A percentile compares a stretch with the other conserved stretches of the same genome.
phyloP scores from a whole-genome alignment of 1,140 invertebrate species.

The Saccostrea glomerata region DNA sequence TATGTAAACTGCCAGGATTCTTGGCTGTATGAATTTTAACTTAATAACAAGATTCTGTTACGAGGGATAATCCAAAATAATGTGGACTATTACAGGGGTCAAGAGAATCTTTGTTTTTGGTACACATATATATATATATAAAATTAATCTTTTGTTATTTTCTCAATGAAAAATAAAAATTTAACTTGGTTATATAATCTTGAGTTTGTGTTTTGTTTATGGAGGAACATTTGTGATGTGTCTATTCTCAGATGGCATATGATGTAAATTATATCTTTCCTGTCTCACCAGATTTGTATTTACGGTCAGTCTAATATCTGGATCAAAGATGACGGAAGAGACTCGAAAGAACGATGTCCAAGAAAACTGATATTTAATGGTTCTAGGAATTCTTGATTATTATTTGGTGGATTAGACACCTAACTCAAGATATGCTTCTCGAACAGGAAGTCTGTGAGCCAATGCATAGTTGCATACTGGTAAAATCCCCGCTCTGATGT shows the following conservation, averaged over 20 bases:
- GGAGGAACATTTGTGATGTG: background rate
- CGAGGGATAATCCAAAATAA: background rate
- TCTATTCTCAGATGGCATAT: background rate
- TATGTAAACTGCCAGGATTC: background rate
- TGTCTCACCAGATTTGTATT: too few relatives aligned
- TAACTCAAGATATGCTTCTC: too few relatives aligned
- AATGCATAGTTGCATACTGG: too few relatives aligned
- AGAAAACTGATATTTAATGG: too few relatives aligned
- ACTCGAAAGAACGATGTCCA: too few relatives aligned
- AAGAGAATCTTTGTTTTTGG: background rate
- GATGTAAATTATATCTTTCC: too few relatives aligned
- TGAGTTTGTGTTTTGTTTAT: background rate
- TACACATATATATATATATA: background rate
- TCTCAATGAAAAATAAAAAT: slow-evolving; percentile 34
- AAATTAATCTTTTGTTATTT: slow-evolving; percentile 25
- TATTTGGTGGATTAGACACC: too few relatives aligned
- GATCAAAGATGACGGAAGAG: too few relatives aligned
- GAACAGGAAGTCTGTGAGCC: too few relatives aligned
- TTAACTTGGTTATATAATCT: slow-evolving; percentile 19
- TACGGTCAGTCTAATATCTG: too few relatives aligned
- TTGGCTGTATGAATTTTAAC: background rate
- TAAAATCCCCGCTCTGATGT: too few relatives aligned
- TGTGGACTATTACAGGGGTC: background rate
- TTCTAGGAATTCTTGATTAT: too few relatives aligned
- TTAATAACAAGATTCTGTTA: background rate